Percentiles rank a stretch among this genome's conserved stretches.
These are phyloP conservation scores for Lipotes vexillifer DNA, from an alignment of 2,113 vertebrate species.

Conservation along the genomic window DNA sequence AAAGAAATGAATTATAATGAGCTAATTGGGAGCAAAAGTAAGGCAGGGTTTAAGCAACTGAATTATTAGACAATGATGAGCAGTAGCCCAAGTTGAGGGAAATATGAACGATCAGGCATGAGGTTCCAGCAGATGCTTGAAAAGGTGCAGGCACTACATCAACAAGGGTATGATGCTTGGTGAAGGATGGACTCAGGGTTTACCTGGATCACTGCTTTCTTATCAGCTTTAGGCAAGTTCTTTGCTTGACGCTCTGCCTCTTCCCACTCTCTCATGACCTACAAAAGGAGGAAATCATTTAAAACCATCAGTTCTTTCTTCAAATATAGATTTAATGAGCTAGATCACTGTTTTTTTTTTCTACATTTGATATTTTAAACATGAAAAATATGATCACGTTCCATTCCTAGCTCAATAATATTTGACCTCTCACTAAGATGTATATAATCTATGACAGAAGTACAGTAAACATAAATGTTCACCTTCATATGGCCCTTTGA, in stretches of 20 bases:
- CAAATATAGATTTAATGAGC: not conserved
- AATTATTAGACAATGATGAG: not conserved
- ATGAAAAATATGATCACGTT: not conserved
- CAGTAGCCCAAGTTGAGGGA: not conserved
- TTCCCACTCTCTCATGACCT: constrained; percentile 99
- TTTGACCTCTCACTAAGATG: not conserved
- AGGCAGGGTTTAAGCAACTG: not conserved
- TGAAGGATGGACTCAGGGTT: not conserved
- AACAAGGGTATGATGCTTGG: not conserved
- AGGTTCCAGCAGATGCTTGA: not conserved
- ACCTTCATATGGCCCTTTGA: not conserved
- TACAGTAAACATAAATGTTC: not conserved
- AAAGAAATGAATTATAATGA: not conserved
- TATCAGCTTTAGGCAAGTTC: constrained; percentile 95
- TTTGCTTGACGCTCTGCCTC: constrained; percentile 96
- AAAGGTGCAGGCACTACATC: not conserved
- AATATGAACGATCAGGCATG: not conserved
- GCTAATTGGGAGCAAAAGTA: not conserved
- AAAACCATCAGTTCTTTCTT: not conserved
- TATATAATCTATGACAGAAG: not conserved
- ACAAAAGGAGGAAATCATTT: not conserved
- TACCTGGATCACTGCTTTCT: constrained; percentile 99
- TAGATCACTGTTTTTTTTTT: not conserved
- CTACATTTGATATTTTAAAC: not conserved
- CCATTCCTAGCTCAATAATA: not conserved